Conservation (phyloP, 53 echinoderm and acorn worm genomes). For the Mesocentrotus franciscanus region DNA sequence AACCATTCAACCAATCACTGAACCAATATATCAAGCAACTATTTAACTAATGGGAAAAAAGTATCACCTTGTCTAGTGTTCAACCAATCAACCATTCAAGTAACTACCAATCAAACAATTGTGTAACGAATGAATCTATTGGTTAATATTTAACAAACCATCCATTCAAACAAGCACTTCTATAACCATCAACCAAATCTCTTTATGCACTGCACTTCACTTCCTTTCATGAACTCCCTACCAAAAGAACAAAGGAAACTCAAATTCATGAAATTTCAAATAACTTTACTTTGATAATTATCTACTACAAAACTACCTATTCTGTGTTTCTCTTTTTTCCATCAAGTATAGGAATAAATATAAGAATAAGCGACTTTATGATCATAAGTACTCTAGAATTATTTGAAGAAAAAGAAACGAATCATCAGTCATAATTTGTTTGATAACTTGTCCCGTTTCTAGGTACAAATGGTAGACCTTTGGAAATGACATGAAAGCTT, state of each 20-base stretch:
- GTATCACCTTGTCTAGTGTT: not conserved
- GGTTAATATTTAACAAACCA: too few relatives aligned
- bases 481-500: not conserved
- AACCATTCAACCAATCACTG: not conserved
- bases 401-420: conserved; percentile 18
- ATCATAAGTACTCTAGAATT: conserved; percentile 60
- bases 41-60: not conserved
- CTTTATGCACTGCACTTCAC: too few relatives aligned
- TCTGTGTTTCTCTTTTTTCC: conserved; percentile 3
- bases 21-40: too few relatives aligned
- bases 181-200: too few relatives aligned
- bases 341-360: conserved; percentile 52
- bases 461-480: not conserved
- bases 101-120: too few relatives aligned
- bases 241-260: not conserved
- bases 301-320: conserved; percentile 69
- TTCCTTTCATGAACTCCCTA: too few relatives aligned
- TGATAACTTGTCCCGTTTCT: not conserved
- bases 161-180: too few relatives aligned
- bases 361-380: conserved; percentile 56
- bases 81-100: not conserved
- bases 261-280: conserved; percentile 9
- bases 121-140: too few relatives aligned
- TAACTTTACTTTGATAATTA: conserved; percentile 64
- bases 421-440: not conserved